Evolutionary conservation across 2,113 vertebrate genomes (phyloP), one percentile per base, ranked within the genome.

Genomic region (Dipodomys stephensi): DNA sequence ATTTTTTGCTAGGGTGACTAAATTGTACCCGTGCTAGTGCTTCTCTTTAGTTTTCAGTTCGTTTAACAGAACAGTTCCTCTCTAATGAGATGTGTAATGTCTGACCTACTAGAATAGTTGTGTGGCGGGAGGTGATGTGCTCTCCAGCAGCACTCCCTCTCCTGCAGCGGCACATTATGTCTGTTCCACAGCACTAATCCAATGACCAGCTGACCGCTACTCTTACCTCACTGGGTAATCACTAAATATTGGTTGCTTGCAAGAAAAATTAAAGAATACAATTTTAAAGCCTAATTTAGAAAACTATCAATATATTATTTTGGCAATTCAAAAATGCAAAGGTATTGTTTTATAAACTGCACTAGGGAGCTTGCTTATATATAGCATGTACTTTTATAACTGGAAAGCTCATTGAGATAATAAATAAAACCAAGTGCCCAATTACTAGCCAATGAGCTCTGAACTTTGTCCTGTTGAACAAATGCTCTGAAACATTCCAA

Each of bases 211-310:
- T 6, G 69, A n/a, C 32, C 32, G 22, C 53, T 46, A 15, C 7
- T 35, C n/a, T 71, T 57, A 71, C 2, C 64, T 81, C 13, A 62
- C 39, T 35, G 80, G n/a, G 35, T 53, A 65, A 28, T 62, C 39
- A 69, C 22, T 72, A 46, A 90, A 1, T 67, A 78, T 28, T 25
- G 72, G 35, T 72, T 80, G 62, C 76, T 39, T 76, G 20, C 49
- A 88, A 87, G 60, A 39, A 93, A 83, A 77, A 82, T 69, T 2
- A n/a, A 85, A 82, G 32, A 71, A 82, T 62, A 72, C 85, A 46
- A 62, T 62, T 10, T 88, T 39, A 88, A 85, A 84, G 57, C 4
- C 27, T 9, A 76, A 7, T 91, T n/a, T 8, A 71, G 16, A 71
- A 81, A 76, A 72, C 39, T 35, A 53, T 32, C 87, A 71, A 18